Evolutionary conservation across 2,888 invertebrate species (phyloP).

Genomic region (Parnassius apollo): DNA sequence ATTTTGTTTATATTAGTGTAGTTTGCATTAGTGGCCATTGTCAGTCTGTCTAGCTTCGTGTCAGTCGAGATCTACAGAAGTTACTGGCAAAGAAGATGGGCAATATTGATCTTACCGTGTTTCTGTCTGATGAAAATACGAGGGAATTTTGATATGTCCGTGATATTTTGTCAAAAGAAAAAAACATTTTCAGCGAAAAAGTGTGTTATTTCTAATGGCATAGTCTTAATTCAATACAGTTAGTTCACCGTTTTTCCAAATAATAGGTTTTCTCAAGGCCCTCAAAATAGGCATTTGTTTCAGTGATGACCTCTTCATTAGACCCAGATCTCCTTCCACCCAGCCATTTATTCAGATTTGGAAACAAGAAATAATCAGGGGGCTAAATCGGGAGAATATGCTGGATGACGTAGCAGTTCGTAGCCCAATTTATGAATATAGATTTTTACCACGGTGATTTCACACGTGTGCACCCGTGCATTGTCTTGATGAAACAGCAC

Average conservation of each 20-base stretch:
- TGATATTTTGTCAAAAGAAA: not conserved
- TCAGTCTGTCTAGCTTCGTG: slow-evolving; percentile 3
- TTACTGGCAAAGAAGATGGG: not conserved
- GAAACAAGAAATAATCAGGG: not conserved
- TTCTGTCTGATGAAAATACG: not conserved
- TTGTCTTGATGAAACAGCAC: no score
- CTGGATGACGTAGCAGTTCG: no score
- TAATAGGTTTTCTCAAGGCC: slow-evolving; percentile 9
- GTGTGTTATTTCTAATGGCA: not conserved
- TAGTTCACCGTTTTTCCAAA: slow-evolving; percentile 26
- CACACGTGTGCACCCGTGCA: no score
- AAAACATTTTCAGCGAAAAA: not conserved
- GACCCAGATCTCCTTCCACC: no score
- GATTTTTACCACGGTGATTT: no score
- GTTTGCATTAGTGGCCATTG: not conserved
- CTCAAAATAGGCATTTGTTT: slow-evolving; percentile 14
- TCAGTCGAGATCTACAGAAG: slow-evolving; percentile 4
- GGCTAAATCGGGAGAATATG: no score
- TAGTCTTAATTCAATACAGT: slow-evolving; percentile 19
- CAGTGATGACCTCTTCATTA: slow-evolving; percentile 12
- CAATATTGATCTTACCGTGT: not conserved
- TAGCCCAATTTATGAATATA: no score
- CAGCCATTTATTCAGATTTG: slow-evolving; percentile 14
- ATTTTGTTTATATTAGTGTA: no score
- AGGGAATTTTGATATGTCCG: not conserved